Base-by-base conservation (phyloP, 2,888 invertebrate species). In the Melangyna quadrimaculata region DNA sequence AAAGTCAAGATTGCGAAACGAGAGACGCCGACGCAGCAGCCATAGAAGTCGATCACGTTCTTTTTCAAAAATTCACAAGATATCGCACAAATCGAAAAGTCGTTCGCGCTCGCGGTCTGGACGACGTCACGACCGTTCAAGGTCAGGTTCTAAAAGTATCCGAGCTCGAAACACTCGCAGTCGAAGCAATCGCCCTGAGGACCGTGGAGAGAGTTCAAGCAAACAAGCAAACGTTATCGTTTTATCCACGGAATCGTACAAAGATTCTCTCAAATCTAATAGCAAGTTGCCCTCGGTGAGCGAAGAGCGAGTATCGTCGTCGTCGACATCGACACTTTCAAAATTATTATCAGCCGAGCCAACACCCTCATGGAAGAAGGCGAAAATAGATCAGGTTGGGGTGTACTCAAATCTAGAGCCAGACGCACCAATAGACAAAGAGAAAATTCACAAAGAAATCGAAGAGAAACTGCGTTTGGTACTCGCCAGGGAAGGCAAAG, bases 361-460 rank as follows among this genome's bases (percentile, higher is more conserved):
- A 12, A 71, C 87, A 71, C 80, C 81, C 57, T 71, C 69, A 22
- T 73, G 73, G 71, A 84, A 73, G 53, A 59, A 17, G 3, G 43
- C 27, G 12, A 87, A 73, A 37, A 3, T 61, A 12, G 84, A 84
- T 24, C 74, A 77, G 57, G 89, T 90, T 3, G 90, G 90, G 1
- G 89, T 89, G 19, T 90, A 90, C 51, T 91, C 91, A 53, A 89
- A 90, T 74, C 87, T 91, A 9, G 89, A 90, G 35, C 89, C 89
- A 3, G 90, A 90, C 43, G 91, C 91, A 40, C 91, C 91, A 0
- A 89, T 91, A 29, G 92, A 92, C 80, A 91, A 91, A 84, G 91
- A 91, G 78, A 91, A 91, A 63, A 92, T 92, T 45, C 92, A 92
- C 71, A 90, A 91, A 22, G 92, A 92, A 88, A 92, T 92, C 78